phyloP scores from a whole-genome alignment of 2,888 invertebrate genomes.

The Eupithecia insigniata region DNA sequence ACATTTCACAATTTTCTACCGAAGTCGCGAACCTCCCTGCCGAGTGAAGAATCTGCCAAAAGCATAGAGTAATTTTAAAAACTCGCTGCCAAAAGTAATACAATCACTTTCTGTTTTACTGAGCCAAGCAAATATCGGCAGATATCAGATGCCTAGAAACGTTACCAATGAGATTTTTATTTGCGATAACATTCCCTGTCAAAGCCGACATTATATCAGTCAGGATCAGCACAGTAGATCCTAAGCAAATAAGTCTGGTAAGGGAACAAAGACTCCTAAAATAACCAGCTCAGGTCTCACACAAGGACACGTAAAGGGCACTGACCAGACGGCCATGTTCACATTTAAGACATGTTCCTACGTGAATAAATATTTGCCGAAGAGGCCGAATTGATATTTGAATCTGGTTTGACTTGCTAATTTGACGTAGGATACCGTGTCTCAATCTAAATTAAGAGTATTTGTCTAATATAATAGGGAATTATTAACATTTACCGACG shows the following conservation, averaged over 20 bases:
- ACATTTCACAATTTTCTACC: too few species aligned
- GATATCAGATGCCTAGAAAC: neutral
- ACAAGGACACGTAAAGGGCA: conserved; percentile 31
- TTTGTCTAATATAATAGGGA: neutral
- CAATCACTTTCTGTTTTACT: conserved; percentile 1
- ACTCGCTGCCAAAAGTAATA: neutral
- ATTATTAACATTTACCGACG: neutral
- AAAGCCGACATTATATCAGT: conserved; percentile 17
- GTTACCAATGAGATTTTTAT: neutral
- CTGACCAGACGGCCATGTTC: conserved; percentile 25
- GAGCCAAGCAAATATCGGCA: neutral
- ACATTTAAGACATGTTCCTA: conserved; percentile 24
- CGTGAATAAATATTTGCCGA: conserved; percentile 12
- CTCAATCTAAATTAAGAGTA: neutral
- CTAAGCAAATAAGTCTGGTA: conserved; percentile 16
- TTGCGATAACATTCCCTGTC: conserved; percentile 1
- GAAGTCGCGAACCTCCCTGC: neutral
- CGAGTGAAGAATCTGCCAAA: neutral
- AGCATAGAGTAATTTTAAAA: too few species aligned
- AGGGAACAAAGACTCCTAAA: conserved; percentile 29
- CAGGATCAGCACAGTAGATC: conserved; percentile 16
- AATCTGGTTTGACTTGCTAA: conserved; percentile 15
- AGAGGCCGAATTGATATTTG: conserved; percentile 7
- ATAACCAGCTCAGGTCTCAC: conserved; percentile 25
- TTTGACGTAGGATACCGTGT: neutral